Percentiles rank a stretch among this genome's conserved stretches.
These are phyloP conservation scores for Leptinotarsa juncta DNA, from an alignment of 2,888 invertebrate species.

Conservation along the genomic window DNA sequence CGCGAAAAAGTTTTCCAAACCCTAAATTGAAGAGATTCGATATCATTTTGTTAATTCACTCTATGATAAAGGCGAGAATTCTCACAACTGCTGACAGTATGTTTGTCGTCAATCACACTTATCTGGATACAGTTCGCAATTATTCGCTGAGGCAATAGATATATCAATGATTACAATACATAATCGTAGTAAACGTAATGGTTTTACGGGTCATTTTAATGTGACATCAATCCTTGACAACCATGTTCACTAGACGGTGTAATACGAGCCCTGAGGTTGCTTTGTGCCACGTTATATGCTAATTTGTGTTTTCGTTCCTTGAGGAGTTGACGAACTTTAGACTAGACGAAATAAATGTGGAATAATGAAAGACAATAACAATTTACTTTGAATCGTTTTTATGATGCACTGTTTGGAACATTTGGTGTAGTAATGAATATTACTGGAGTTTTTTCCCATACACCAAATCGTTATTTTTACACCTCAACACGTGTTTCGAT, in stretches of 20 bases:
- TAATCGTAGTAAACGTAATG: slow-evolving; percentile 22
- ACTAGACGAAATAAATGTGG: neutral
- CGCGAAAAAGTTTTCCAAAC: too few relatives aligned
- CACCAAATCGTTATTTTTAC: too few relatives aligned
- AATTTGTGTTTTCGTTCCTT: slow-evolving; percentile 29
- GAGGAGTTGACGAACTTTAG: neutral
- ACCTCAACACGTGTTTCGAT: too few relatives aligned
- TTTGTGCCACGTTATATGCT: slow-evolving; percentile 23
- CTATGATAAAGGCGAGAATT: neutral
- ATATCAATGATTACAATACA: slow-evolving; percentile 26
- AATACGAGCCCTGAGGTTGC: slow-evolving; percentile 49
- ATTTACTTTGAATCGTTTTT: too few relatives aligned
- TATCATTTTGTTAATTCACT: neutral
- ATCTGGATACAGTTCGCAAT: slow-evolving; percentile 17
- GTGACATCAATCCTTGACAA: slow-evolving; percentile 52
- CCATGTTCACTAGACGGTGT: slow-evolving; percentile 56
- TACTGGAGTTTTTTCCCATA: too few relatives aligned
- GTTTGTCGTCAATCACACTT: slow-evolving; percentile 8
- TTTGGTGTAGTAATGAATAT: too few relatives aligned
- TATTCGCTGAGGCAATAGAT: slow-evolving; percentile 20
- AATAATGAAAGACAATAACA: neutral
- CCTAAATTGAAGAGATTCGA: too few relatives aligned
- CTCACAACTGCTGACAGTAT: slow-evolving; percentile 4
- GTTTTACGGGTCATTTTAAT: neutral
- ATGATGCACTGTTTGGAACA: too few relatives aligned